Base-by-base conservation (phyloP, 1,140 invertebrate genomes). In the Elysia chlorotica region DNA sequence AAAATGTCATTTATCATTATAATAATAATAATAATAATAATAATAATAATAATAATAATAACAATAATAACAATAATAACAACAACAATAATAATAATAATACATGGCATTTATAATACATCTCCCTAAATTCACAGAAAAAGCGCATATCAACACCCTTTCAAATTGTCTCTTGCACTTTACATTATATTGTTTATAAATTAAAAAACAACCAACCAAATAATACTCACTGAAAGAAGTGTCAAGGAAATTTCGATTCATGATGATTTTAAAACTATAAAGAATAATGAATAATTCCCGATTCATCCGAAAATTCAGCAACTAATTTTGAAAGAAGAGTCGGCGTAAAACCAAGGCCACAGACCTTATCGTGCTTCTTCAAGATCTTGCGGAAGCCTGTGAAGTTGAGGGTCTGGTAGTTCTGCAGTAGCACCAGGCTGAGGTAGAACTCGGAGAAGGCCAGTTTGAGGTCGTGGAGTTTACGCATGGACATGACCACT, bases 391-490 rank as follows among this genome's bases (percentile, higher is more conserved):
- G 91, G 89, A 99, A 99, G 0, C 98, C 98, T 21, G 98, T 99
- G 81, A 96, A 98, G 89, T 99, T 99, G 25, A 99, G 89, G 88
- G 97, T 98, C 79, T 92, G 91, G 81, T 91, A 92, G 82, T 92
- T 92, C 84, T 92, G 92, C 59, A 92, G 89, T 1, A 99, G 90
- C 79, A 99, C 98, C 31, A 99, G 83, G 82, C 95, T 98, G 1
- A 99, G 90, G 87, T 99, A 99, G 88, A 99, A 99, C 90, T 99
- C 98, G 82, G 96, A 98, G 87, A 99, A 99, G 0, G 97, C 98
- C 74, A 99, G 89, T 89, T 99, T 99, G 1, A 99, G 86, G 83
- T 99, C 97, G 78, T 96, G 93, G 19, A 82, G 80, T 68, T 85
- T 85, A 1, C 79, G 71, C 5, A 76, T 81, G 59, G 78, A 78